Conservation (phyloP, 2,888 invertebrate genomes). For the Drosophila tripunctata region DNA sequence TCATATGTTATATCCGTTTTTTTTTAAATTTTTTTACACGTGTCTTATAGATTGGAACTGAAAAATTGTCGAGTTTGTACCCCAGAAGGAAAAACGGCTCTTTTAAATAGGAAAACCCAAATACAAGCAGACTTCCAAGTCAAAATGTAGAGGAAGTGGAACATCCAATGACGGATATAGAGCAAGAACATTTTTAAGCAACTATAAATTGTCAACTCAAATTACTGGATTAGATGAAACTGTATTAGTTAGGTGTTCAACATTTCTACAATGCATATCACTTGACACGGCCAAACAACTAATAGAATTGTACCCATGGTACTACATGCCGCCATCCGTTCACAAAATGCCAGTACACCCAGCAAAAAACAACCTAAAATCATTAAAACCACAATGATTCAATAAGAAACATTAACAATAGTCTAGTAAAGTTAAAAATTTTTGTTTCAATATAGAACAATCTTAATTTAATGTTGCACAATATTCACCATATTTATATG, state of each 20-base stretch:
- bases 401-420: too few relatives aligned
- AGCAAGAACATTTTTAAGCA: conserved; percentile 6
- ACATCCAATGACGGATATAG: conserved; percentile 7
- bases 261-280: conserved; percentile 15
- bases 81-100: background rate
- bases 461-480: too few relatives aligned
- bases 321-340: background rate
- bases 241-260: conserved; percentile 13
- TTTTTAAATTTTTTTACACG: background rate
- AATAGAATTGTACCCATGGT: background rate
- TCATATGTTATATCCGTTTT: background rate
- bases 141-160: conserved; percentile 4
- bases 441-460: too few relatives aligned
- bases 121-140: background rate
- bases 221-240: background rate
- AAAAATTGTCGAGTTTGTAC: conserved; percentile 6
- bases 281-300: background rate
- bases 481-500: too few relatives aligned
- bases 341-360: background rate
- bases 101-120: background rate
- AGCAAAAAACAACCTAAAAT: too few relatives aligned
- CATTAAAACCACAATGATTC: too few relatives aligned
- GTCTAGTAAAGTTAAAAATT: too few relatives aligned
- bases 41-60: background rate
- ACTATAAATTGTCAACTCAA: too few relatives aligned